Base-by-base conservation (phyloP, 1,140 invertebrate species). In the Drosophila mojavensis region DNA sequence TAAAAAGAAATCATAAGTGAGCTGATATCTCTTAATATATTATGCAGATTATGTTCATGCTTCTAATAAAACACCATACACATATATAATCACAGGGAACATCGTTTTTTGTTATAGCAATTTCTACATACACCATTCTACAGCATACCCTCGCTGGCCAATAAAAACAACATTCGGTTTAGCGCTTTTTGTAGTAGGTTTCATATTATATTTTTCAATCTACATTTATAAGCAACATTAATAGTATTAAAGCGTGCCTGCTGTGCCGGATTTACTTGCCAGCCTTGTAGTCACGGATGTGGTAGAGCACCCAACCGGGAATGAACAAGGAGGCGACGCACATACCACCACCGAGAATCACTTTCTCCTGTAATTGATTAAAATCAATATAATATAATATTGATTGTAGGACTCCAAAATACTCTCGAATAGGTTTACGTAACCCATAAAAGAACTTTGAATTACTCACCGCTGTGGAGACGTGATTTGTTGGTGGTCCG, bases 251-350 rank as follows among this genome's bases (percentile, higher is more conserved):
- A 50, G 56, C 47, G 43, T 39, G 58, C 41, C 41, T 60, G 41
- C 47, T 50, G 5, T 26, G 9, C 39, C 39, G 53, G 10, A 36
- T 50, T 92, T 91, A 92, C 50, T 92, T 90, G 10, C 62, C 84
- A 55, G 80, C 80, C 73, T 82, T 91, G 70, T 92, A 92, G 41
- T 92, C 91, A 51, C 81, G 85, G 62, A 92, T 90, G 64, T 92
- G 91, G 71, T 82, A 82, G n/a, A 92, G 56, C 56, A 92, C 91
- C 91, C 91, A 92, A 15, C 75, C 91, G 7, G 91, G 91, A 67
- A 92, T 88, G 24, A 91, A 79, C 48, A 92, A 50, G 43, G 90
- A 58, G 1, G 91, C 76, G 17, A 60, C 85, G 63, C 82, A 92
- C 80, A 92, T 90, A 45, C 85, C 91, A 41, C 91, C 91, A 30